phyloP scores from a whole-genome alignment of 2,113 vertebrate genomes.

The Numenius arquata region DNA sequence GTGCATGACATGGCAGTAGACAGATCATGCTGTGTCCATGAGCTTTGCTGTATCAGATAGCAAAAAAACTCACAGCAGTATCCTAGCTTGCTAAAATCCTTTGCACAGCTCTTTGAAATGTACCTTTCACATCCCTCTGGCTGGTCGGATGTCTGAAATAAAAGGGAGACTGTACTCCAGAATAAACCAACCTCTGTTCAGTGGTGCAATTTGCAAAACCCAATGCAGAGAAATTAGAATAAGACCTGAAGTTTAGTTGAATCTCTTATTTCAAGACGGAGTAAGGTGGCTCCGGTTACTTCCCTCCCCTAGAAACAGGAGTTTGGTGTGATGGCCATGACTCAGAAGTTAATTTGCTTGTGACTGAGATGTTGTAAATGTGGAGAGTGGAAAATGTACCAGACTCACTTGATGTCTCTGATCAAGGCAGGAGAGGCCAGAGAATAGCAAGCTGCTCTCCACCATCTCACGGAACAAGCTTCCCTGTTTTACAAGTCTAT shows the following conservation, averaged over 20 bases:
- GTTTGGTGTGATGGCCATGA: not conserved
- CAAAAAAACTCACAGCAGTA: not conserved
- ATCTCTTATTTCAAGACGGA: not conserved
- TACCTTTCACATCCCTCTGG: not conserved
- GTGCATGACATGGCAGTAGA: not conserved
- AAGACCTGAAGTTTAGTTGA: not conserved
- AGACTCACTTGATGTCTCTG: not conserved
- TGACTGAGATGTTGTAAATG: not conserved
- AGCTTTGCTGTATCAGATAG: not conserved
- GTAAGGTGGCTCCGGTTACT: not conserved
- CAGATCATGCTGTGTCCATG: not conserved
- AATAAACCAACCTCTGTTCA: constrained; percentile 14
- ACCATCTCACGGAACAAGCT: not conserved
- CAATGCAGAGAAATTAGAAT: not conserved
- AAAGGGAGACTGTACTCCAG: not conserved
- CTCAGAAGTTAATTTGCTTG: constrained; percentile 6
- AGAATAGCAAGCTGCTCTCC: not conserved
- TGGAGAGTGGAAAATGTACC: not conserved
- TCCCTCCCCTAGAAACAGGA: not conserved
- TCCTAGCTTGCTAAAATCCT: constrained; percentile 4
- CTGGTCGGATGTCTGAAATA: constrained; percentile 8
- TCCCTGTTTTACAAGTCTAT: not conserved
- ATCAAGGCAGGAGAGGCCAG: not conserved
- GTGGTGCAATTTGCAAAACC: not conserved
- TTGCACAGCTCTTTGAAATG: not conserved